These are phyloP conservation scores for Maniola jurtina DNA, from an alignment of 1,140 invertebrate species.

Conservation along the genomic window DNA sequence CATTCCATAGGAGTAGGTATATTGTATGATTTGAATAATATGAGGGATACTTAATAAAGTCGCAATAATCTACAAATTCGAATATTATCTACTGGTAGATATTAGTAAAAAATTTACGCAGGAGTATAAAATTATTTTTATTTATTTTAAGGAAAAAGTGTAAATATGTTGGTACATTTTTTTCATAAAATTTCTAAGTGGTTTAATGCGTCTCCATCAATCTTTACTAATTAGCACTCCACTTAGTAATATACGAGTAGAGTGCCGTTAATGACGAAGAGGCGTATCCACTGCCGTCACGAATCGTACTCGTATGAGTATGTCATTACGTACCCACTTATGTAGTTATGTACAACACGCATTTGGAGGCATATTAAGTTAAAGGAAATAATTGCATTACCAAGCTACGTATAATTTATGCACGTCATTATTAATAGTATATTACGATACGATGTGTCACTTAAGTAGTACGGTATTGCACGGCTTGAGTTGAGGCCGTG, in stretches of 20 bases:
- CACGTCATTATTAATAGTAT: too few species aligned
- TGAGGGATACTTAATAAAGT: too few species aligned
- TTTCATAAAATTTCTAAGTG: constrained; percentile 2
- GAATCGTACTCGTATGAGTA: not conserved
- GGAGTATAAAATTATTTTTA: not conserved
- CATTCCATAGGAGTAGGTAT: too few species aligned
- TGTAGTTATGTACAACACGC: not conserved
- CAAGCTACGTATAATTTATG: too few species aligned
- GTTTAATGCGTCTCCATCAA: constrained; percentile 9
- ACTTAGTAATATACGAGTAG: not conserved
- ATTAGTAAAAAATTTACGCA: not conserved
- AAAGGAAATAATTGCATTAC: too few species aligned
- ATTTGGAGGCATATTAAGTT: too few species aligned
- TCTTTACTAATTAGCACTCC: constrained; percentile 3
- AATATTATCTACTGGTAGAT: too few species aligned
- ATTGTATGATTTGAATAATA: too few species aligned
- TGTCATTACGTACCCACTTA: not conserved
- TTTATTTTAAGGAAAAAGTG: not conserved
- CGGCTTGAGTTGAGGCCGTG: too few species aligned
- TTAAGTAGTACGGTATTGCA: too few species aligned
- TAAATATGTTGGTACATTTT: not conserved
- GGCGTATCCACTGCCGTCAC: not conserved
- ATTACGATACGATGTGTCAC: too few species aligned
- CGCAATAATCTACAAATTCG: too few species aligned
- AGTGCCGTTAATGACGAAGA: constrained; percentile 5